Conservation (phyloP, 64 coral and sea anemone species). For the Porites australiensis region DNA sequence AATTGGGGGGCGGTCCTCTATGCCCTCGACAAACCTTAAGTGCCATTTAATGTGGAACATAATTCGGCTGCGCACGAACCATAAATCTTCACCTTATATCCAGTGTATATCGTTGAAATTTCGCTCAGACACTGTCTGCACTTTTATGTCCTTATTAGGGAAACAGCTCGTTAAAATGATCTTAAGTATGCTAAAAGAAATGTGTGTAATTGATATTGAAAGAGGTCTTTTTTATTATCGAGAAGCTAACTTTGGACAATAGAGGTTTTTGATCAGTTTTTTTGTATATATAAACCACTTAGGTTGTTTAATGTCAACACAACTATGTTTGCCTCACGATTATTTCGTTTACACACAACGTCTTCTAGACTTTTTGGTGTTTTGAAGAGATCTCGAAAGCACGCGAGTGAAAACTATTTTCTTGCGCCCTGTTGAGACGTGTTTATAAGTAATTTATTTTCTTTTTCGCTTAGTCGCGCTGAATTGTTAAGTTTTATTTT, state of each 20-base stretch:
- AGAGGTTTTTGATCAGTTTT: constrained; percentile 36
- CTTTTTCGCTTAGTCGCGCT: not conserved
- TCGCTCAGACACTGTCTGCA: not conserved
- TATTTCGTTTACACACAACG: not conserved
- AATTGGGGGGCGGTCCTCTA: constrained; percentile 30
- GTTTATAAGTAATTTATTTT: not conserved
- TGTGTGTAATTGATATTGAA: constrained; percentile 54
- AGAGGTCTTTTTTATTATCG: constrained; percentile 28
- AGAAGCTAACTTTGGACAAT: constrained; percentile 9
- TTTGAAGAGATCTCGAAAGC: not conserved
- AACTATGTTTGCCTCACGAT: not conserved
- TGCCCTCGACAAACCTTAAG: not conserved
- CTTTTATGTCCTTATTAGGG: not conserved
- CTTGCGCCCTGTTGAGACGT: not conserved
- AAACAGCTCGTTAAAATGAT: constrained; percentile 20
- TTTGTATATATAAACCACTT: constrained; percentile 52
- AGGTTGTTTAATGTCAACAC: constrained; percentile 39
- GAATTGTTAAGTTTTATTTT: not conserved
- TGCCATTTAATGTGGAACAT: not conserved
- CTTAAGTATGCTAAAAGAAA: constrained; percentile 39
- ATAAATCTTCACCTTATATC: not conserved
- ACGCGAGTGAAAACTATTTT: not conserved
- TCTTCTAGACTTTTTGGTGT: not conserved
- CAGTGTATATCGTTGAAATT: not conserved
- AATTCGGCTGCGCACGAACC: constrained; percentile 6